Conservation (phyloP, 2,888 invertebrate genomes). For the Polyommatus iphigenia region DNA sequence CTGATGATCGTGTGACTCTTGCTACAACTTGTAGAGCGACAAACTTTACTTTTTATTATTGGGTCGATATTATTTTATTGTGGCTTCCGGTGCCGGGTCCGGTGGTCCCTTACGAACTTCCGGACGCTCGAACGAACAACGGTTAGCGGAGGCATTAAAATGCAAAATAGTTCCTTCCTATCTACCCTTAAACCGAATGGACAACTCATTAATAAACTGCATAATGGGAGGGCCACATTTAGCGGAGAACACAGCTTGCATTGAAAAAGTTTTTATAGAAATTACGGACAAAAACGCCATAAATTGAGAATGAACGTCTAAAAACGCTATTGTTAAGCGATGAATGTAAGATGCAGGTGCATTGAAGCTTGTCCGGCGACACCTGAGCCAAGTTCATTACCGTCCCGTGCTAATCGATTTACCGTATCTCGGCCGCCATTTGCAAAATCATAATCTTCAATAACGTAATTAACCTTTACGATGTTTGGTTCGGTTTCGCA, state of each 20-base stretch:
- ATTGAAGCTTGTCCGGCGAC: slow-evolving; percentile 50
- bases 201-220: neutral
- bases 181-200: neutral
- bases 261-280: slow-evolving; percentile 16
- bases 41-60: neutral
- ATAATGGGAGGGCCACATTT: slow-evolving; percentile 1
- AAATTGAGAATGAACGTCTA: slow-evolving; percentile 10
- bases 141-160: neutral
- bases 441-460: slow-evolving; percentile 52
- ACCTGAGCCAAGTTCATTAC: slow-evolving; percentile 79
- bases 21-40: neutral
- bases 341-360: slow-evolving; percentile 44
- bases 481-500: slow-evolving; percentile 8
- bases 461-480: slow-evolving; percentile 35
- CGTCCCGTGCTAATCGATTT: slow-evolving; percentile 69
- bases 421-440: slow-evolving; percentile 60
- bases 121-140: neutral
- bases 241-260: neutral
- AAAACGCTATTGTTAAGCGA: slow-evolving; percentile 23
- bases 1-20: neutral
- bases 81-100: neutral
- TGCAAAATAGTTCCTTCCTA: neutral
- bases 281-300: neutral
- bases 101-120: neutral
- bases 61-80: neutral